Base-by-base conservation (phyloP, 2,113 vertebrate species). In the Rousettus leschenaultii region DNA sequence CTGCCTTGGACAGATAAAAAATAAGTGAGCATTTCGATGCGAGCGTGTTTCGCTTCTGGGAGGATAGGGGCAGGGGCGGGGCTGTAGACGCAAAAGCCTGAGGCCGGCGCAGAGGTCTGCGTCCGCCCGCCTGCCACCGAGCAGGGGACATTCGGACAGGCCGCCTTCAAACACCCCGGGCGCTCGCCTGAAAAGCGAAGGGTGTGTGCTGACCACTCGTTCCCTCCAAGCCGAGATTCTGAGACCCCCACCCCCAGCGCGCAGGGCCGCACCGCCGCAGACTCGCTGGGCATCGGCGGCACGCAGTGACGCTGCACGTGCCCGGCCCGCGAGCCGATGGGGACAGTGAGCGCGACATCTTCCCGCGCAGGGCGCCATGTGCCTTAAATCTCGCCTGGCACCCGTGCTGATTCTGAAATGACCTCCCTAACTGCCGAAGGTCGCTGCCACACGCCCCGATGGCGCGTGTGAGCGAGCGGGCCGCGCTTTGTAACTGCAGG, bases 401-500 rank as follows among this genome's bases (percentile, higher is more conserved):
- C 28, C 38, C 28, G 43, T 6, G 19, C 6, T 8, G 12, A 24
- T 15, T 35, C 43, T 7, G 24, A 45, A 24, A 18, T 43, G 2
- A 2, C 71, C 8, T 14, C 59, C 13, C 19, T 1, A 73, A 38
- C 40, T 55, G 61, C 45, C 82, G 4, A 40, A 90, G 95, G 13
- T 88, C 57, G 14, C 22, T 66, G 55, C 43, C 19, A 80, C 90
- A 94, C 33, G 85, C 96, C 38, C 95, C 70, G 65, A 35, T 86
- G 91, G 63, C 68, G 16, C 65, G 45, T 89, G 63, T 78, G 63
- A 78, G 79, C 96, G 97, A 96, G 59, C 48, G 70, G 38, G 71
- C 86, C 91, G 68, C 91, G 71, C 74, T 94, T 75, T 84, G 24
- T 93, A 95, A 74, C 92, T 90, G 92, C 96, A 71, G 86, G 95